Percentiles rank a stretch among this genome's conserved stretches.
Evolutionary conservation across 2,888 invertebrate species (phyloP).

Genomic region (Linnaemya tessellans): DNA sequence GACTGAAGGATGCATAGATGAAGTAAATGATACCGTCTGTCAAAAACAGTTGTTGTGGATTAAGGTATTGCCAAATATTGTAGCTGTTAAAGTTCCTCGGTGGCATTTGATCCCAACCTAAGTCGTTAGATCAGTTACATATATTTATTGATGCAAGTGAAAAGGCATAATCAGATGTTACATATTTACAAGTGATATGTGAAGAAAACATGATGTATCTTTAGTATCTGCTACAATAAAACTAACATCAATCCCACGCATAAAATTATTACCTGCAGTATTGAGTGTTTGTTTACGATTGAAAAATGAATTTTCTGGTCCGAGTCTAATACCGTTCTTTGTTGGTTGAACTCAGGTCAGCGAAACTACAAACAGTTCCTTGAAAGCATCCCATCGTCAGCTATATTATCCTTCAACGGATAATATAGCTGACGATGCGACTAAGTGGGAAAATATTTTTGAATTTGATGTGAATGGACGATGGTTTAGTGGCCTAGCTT

Average conservation of each 20-base stretch:
- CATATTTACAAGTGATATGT: neutral
- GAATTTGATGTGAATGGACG: neutral
- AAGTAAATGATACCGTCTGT: too few species aligned
- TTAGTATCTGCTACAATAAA: too few species aligned
- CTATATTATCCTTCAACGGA: neutral
- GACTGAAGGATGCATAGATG: too few species aligned
- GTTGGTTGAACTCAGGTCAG: neutral
- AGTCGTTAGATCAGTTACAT: neutral
- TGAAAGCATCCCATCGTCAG: neutral
- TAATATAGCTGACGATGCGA: slow-evolving; percentile 6
- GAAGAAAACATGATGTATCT: neutral
- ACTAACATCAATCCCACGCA: too few species aligned
- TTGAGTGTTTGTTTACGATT: neutral
- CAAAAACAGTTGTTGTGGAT: neutral
- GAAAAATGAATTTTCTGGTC: slow-evolving; percentile 10
- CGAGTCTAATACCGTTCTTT: slow-evolving; percentile 8
- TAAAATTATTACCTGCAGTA: too few species aligned
- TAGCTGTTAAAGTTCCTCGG: neutral
- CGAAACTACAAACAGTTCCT: slow-evolving; percentile 13
- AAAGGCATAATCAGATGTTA: neutral
- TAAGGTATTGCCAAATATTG: neutral
- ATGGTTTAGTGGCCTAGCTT: neutral
- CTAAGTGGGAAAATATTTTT: neutral
- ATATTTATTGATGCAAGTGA: too few species aligned
- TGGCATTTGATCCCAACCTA: neutral